Conservation (phyloP, 37 sponge, comb jelly and placozoan genomes). For the Beroe ovata region DNA sequence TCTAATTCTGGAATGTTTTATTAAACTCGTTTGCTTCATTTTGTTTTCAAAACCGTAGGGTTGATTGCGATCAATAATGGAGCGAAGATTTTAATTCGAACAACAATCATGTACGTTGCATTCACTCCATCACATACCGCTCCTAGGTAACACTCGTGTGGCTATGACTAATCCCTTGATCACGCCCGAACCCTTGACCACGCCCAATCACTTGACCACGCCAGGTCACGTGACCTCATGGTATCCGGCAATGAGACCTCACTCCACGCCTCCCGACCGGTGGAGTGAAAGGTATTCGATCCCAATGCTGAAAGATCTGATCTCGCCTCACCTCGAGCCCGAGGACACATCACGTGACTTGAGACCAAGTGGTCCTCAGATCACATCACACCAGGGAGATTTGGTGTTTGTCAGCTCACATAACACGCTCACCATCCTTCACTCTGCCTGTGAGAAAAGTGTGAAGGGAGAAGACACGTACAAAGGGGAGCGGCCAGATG, state of each 20-base stretch:
- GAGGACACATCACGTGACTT: background rate
- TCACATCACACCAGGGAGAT: background rate
- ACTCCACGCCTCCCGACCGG: background rate
- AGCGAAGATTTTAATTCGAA: too few relatives aligned
- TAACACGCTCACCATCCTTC: background rate
- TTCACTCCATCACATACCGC: too few relatives aligned
- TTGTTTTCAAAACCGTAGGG: too few relatives aligned
- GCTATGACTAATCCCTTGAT: too few relatives aligned
- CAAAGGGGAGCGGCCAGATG: background rate
- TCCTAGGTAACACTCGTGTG: too few relatives aligned
- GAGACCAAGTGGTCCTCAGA: background rate
- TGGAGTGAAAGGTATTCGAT: background rate
- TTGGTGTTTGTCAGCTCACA: background rate
- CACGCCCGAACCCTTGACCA: too few relatives aligned
- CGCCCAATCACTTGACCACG: too few relatives aligned
- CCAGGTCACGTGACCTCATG: background rate
- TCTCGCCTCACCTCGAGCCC: constrained; percentile 1
- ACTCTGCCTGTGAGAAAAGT: background rate
- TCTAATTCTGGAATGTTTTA: constrained; percentile 59
- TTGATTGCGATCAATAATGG: too few relatives aligned
- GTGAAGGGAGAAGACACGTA: background rate
- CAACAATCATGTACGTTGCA: too few relatives aligned
- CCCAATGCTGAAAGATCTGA: background rate
- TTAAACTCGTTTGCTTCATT: too few relatives aligned
- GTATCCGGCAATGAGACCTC: background rate